Evolutionary conservation across 2,113 vertebrate genomes (phyloP).

Genomic region (pig (Sus scrofa)): DNA sequence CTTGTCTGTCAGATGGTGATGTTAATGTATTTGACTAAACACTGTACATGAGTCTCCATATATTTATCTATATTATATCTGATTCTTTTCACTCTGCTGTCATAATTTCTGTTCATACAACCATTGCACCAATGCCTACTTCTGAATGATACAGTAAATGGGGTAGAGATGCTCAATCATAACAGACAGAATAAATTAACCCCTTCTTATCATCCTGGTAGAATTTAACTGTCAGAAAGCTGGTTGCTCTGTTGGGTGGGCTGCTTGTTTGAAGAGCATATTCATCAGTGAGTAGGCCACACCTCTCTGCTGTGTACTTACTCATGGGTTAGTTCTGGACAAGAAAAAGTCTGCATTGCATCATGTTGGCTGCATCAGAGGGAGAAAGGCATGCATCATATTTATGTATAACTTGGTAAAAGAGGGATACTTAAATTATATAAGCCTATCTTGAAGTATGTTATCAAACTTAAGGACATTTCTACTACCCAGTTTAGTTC

Average conservation of each 20-base stretch:
- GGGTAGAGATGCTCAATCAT: background rate
- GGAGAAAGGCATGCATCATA: background rate
- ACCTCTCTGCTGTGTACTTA: background rate
- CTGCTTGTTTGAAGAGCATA: background rate
- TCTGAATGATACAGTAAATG: background rate
- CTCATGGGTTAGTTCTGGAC: background rate
- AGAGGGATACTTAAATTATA: background rate
- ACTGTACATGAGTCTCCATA: background rate
- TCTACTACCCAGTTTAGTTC: background rate
- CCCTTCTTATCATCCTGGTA: background rate
- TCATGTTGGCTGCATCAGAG: background rate
- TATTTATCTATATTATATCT: background rate
- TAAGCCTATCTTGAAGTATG: background rate
- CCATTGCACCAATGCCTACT: background rate
- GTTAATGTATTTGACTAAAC: background rate
- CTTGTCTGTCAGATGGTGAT: background rate
- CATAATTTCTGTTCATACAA: background rate
- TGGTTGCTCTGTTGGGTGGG: background rate
- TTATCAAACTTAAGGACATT: slow-evolving; percentile 6
- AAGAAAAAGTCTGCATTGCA: background rate
- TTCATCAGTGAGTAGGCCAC: background rate
- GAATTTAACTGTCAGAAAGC: background rate
- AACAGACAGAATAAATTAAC: background rate
- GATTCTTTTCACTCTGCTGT: background rate
- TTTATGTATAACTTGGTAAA: slow-evolving; percentile 6